Evolutionary conservation across 2,113 vertebrate species (phyloP), one percentile per base, ranked within the genome.

Genomic region (Corvus moneduloides): DNA sequence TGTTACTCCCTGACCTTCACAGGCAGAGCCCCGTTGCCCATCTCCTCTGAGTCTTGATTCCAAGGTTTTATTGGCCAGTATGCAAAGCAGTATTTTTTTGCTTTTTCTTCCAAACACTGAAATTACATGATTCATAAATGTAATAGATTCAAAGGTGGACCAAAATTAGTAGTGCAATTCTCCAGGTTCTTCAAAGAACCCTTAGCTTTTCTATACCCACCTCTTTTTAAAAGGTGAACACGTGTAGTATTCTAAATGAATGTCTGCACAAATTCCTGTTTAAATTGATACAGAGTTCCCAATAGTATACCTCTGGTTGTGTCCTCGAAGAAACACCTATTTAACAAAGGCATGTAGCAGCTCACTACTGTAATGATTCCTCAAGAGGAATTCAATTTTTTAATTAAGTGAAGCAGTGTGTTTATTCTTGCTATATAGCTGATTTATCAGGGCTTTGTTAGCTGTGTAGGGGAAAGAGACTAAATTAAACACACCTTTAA

Each of bases 311-410:
- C 64, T 95, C 89, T 69, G 55, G 66, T 64, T 84, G 12, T 94
- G 95, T 95, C 94, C 94, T 98, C 93, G 1, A 96, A 97, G 89
- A 90, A 97, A 75, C 84, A 95, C 90, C 90, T 90, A 91, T 79
- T 97, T 97, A 97, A 93, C 88, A 90, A 78, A 94, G 59, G 59
- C 43, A 41, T 64, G 41, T 49, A 73, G 80, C 21, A 81, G 64
- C 62, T 97, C 91, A 77, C 79, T 84, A 55, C 66, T 96, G 62
- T 87, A 96, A 97, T 95, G 93, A 97, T 94, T 61, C 56, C 95
- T 97, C 96, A 76, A 96, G 97, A 97, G 96, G 96, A 98, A 97
- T 97, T 97, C 97, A 97, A 96, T 97, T 98, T 98, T 98, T 98
- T 98, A 97, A 98, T 98, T 98, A 98, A 98, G 93, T 89, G 94